A percentile compares a stretch with the other conserved stretches of the same genome.
phyloP scores from a whole-genome alignment of 1,140 invertebrate species.

The Sitobion miscanthi region DNA sequence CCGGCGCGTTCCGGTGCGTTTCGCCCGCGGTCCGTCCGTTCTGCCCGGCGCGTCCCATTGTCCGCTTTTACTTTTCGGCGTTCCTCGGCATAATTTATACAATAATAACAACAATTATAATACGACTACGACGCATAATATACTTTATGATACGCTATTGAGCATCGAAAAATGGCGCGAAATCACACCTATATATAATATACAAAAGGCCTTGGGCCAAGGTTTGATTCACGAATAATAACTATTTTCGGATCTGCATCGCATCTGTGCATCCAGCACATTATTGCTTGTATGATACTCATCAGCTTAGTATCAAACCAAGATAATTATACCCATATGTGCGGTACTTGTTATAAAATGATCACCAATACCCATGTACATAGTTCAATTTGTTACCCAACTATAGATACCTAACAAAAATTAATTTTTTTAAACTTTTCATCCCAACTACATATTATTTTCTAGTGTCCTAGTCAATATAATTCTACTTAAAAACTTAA shows the following conservation, averaged over 20 bases:
- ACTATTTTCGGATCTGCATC: not conserved
- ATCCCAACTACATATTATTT: too few relatives aligned
- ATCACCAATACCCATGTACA: too few relatives aligned
- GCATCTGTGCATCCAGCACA: not conserved
- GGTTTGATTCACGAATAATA: not conserved
- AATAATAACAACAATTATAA: not conserved
- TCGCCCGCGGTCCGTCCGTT: not conserved
- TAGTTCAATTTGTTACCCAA: too few relatives aligned
- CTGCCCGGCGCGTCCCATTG: not conserved
- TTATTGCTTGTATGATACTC: not conserved
- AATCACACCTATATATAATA: not conserved
- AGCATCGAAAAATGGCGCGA: not conserved
- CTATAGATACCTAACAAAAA: too few relatives aligned
- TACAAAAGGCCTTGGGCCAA: not conserved
- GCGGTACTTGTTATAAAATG: too few relatives aligned
- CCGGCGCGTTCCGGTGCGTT: not conserved
- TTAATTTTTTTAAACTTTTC: too few relatives aligned
- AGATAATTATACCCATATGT: too few relatives aligned
- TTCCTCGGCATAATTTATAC: not conserved
- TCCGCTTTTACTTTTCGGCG: slow-evolving; percentile 10
- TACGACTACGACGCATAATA: not conserved
- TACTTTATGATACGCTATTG: slow-evolving; percentile 11
- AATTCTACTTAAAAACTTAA: not conserved
- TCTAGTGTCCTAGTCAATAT: too few relatives aligned
- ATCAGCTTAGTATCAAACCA: too few relatives aligned